Evolutionary conservation across 1,140 invertebrate genomes (phyloP), one percentile per base, ranked within the genome.

Genomic region (Drosophila guanche): DNA sequence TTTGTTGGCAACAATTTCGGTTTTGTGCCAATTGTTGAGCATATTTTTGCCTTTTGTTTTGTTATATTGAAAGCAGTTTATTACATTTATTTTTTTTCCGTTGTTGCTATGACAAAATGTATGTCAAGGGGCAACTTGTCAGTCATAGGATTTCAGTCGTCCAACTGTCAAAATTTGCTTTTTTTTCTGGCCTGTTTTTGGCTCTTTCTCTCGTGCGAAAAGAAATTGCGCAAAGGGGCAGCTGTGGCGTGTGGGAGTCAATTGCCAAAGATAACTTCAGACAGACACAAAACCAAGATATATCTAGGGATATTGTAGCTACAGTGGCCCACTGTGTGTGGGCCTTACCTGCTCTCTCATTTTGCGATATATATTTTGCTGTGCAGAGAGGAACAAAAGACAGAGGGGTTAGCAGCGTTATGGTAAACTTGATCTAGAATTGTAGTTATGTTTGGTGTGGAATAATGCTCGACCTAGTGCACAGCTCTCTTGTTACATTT

Each of bases 71-170:
- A 76, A 68, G 79, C 61, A 65, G 69, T 86, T 85, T 86, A 80
- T 86, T 70, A 66, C 62, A 50, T 86, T 75, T 67, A 74, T 74
- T 74, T 86, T 57, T 45, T 29, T 14, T n/a, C n/a, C 33, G 60
- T 55, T 56, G 73, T 81, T 81, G 83, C 83, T 81, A 78, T 66
- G 83, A 81, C 74, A 86, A 88, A 86, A 86, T 83, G 75, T 86
- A 63, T 86, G 83, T 86, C 83, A 86, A 86, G 83, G 83, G 83
- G 83, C 83, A 86, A 76, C 78, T 79, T 88, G 83, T 88, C 83
- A 88, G 75, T 83, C 83, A 88, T 69, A 79, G 70, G 83, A 88
- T 88, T 88, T 80, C 68, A 59, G 76, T 55, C 65, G 33, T 4
- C 10, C 33, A 29, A 50, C 79, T 78, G 83, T 86, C 83, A 86